Evolutionary conservation across 2,797 vertebrate species (phyloP).

Genomic region (Chromobotia macracanthus): DNA sequence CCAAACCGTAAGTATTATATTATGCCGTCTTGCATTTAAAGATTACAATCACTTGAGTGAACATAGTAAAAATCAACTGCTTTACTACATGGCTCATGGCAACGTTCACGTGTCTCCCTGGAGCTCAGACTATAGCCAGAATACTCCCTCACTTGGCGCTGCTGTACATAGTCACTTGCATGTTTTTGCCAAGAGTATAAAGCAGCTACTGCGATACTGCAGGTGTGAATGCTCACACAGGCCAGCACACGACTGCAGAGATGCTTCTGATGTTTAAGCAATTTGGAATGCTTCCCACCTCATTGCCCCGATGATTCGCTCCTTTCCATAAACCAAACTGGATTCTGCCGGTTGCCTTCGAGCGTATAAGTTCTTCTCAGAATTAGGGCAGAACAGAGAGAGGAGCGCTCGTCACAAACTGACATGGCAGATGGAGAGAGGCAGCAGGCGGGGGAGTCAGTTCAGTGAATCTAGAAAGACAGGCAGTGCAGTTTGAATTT

Average conservation of each 20-base stretch:
- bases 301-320: constrained; percentile 10
- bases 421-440: constrained; percentile 56
- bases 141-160: background rate
- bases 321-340: constrained; percentile 53
- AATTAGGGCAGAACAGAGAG: constrained; percentile 62
- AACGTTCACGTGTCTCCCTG: background rate
- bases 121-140: background rate
- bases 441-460: constrained; percentile 31
- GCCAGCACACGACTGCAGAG: constrained; percentile 47
- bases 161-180: background rate
- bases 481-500: constrained; percentile 14
- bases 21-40: background rate
- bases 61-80: background rate
- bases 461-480: constrained; percentile 49
- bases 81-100: background rate
- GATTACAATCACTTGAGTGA: background rate
- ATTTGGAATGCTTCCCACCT: constrained; percentile 29
- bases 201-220: constrained; percentile 28
- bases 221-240: constrained; percentile 45
- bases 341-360: constrained; percentile 50
- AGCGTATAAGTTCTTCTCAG: constrained; percentile 50
- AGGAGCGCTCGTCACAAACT: constrained; percentile 40
- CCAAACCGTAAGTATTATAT: no score
- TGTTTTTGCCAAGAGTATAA: background rate
- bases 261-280: constrained; percentile 28